Base-by-base conservation (phyloP, 2,888 invertebrate genomes). In the Chironomus riparius region DNA sequence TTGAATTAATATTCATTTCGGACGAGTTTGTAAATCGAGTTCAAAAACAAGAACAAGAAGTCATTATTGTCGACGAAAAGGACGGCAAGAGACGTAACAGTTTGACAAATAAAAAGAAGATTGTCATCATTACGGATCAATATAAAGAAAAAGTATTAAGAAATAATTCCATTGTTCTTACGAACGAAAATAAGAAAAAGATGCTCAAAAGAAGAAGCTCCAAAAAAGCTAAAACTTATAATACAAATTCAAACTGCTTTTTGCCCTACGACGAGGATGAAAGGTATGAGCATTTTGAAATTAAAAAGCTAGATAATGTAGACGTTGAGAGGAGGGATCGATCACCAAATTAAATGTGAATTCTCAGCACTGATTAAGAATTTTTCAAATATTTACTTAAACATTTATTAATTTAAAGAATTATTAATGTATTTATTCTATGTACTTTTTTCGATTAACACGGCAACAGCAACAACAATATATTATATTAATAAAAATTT, bases 1-100 rank as follows among this genome's bases (percentile, higher is more conserved):
- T 79, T 70, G 79, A 79, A 77, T 69, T 79, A 48, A 78, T 79
- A n/a, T 79, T 79, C 71, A 79, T 79, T 21, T 78, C 79, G 4
- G 79, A 79, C 70, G 79, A 79, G 75, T 79, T 77, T 78, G 73
- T 79, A 6, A 78, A 78, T 75, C 78, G 78, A 77, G 78, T 77
- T 18, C 68, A 77, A n/a, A 77, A 78, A 73, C 78, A 79, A 65
- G 78, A 78, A 77, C 78, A 79, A 71, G 78, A 78, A 77, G 69
- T 79, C 1, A 78, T 77, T 50, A 76, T 79, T 15, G 73, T 78
- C 7, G 78, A 79, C 65, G 76, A 61, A 68, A 78, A 78, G 61
- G 76, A 77, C n/a, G 21, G 48, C 10, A 47, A 48, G 21, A 65
- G 65, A 65, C 70, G 70, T 10, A 47, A 68, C 3, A 68, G 68